phyloP scores from a whole-genome alignment of 2,113 vertebrate genomes.

The Cyrtonyx montezumae region DNA sequence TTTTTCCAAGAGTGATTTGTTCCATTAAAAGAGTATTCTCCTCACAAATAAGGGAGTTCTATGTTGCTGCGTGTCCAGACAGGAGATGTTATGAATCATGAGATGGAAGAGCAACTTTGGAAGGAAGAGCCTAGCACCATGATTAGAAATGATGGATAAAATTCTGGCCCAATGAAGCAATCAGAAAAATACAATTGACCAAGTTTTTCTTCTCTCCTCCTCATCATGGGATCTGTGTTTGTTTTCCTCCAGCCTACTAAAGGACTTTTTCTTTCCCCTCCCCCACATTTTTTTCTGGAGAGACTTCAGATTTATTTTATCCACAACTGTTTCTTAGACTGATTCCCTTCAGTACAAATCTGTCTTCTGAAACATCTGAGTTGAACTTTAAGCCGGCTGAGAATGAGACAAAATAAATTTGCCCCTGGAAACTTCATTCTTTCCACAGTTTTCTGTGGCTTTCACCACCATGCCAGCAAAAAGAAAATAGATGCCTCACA shows the following conservation, averaged over 20 bases:
- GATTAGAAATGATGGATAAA: neutral
- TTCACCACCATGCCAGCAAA: neutral
- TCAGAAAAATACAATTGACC: neutral
- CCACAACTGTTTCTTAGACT: slow-evolving; percentile 32
- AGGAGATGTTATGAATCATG: neutral
- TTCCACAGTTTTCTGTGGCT: slow-evolving; percentile 57
- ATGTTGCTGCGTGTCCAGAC: neutral
- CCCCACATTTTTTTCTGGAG: neutral
- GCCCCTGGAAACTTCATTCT: slow-evolving; percentile 48
- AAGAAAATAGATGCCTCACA: slow-evolving; percentile 30
- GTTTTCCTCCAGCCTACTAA: slow-evolving; percentile 33
- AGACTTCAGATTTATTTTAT: slow-evolving; percentile 45
- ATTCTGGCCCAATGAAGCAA: neutral
- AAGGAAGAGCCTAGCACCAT: neutral
- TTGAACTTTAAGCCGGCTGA: slow-evolving; percentile 32
- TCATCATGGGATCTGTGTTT: slow-evolving; percentile 38
- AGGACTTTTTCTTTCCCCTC: neutral
- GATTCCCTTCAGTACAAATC: neutral
- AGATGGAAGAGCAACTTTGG: slow-evolving; percentile 1
- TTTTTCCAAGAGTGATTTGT: neutral
- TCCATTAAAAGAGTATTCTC: slow-evolving; percentile 42
- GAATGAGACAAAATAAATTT: slow-evolving; percentile 48
- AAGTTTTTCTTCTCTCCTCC: slow-evolving; percentile 32
- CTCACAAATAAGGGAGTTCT: neutral
- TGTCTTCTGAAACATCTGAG: slow-evolving; percentile 5